Evolutionary conservation across 2,888 invertebrate genomes (phyloP), one percentile per base, ranked within the genome.

Genomic region (Troglohyphantes excavatus): DNA sequence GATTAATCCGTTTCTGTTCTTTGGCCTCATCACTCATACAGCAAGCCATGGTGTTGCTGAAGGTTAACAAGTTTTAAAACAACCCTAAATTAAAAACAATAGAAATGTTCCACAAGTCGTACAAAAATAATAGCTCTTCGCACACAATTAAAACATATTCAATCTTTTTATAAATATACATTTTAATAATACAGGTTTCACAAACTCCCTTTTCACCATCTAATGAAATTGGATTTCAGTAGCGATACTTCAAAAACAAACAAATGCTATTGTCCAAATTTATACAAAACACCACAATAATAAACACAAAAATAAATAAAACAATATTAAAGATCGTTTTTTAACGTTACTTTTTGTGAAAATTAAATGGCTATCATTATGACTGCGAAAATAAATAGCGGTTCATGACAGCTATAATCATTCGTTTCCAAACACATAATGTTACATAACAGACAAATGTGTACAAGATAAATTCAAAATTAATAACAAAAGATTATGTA

Each of bases 1-100:
- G 88, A 82, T 91, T 91, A 27, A 91, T 91, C 23, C 90, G 81
- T 79, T 91, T 90, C 39, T 91, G 90, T 68, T 90, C 85, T 79
- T 83, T 89, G 46, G 85, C 85, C 70, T 90, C 91, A 63, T 91
- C 91, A 63, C 90, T 86, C 81, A 88, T 75, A 29, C 86, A 91
- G 81, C 91, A 91, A 79, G 85, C 90, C 90, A 90, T 90, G 17
- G 29, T 90, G 61, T 46, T 79, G 65, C 63, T 79, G 78, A n/a
- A 61, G 33, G 65, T 72, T 63, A 39, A 33, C 43, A 26, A 17
- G 26, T 87, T 46, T 23, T 29, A 27, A 73, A 79, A 65, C 87
- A 76, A 68, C 43, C 76, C 76, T 26, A n/a, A 70, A 29, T 23
- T 33, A 27, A 67, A 59, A 53, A 29, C 3, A 21, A 75, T 39